Base-by-base conservation (phyloP, 2,888 invertebrate species). In the Drosophila nigricruria region DNA sequence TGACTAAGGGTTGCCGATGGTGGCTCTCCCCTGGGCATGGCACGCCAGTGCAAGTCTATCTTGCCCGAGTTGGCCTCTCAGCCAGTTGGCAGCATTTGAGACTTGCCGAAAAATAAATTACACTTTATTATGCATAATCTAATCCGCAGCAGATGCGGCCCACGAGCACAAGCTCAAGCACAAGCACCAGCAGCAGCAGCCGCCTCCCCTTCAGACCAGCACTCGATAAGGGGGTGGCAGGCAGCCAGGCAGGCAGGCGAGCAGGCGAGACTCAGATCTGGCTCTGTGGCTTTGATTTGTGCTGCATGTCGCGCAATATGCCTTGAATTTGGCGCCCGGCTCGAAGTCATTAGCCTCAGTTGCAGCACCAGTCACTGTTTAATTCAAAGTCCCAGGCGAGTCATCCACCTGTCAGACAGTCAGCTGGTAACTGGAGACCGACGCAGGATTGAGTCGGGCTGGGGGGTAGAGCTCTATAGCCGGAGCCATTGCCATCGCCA, bases 81-180 rank as follows among this genome's bases (percentile, higher is more conserved):
- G 65, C 73, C 65, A 76, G 79, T 76, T 79, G 75, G 67, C 60
- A 73, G 32, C 59, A 63, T 63, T 75, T 18, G 42, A 30, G 60
- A 66, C 52, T 77, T 81, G 66, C 74, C 73, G 73, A 81, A 86
- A 82, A 91, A 92, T 92, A 91, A 91, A 92, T 92, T 91, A 91
- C 91, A 91, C 89, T 92, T 90, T 91, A 91, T 91, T 92, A 92
- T 92, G 92, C 91, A 92, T 92, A 92, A 91, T 91, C 91, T 92
- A 92, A 92, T 92, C 90, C 91, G 82, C 81, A 91, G 80, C 91
- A 91, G 91, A 91, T 91, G 92, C 91, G 90, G 52, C 76, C 68
- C 79, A 59, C 57, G 56, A 72, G 27, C 47, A 47, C 27, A 8
- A 18, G 40, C 9, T 18, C n/a, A n/a, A n/a, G 38, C 36, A 36